Conservation (phyloP, 2,113 vertebrate species). For the Clarias magur region DNA sequence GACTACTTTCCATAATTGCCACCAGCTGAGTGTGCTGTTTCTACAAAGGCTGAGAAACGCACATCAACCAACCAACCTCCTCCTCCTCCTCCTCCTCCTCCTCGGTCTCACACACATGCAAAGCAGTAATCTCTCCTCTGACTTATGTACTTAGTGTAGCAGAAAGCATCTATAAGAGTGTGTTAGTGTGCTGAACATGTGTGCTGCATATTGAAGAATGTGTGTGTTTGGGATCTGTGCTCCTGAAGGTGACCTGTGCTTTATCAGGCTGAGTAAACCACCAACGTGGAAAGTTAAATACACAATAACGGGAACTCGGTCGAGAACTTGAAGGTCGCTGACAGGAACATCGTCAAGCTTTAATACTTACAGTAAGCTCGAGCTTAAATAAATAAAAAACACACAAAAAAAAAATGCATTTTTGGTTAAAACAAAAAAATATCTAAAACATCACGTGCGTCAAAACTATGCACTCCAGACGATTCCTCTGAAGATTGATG, state of each 20-base stretch:
- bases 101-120: conserved; percentile 17
- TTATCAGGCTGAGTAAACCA: conserved; percentile 51
- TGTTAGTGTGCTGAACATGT: conserved; percentile 10
- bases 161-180: conserved; percentile 9
- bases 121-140: neutral
- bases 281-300: conserved; percentile 50
- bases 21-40: conserved; percentile 55
- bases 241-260: conserved; percentile 49
- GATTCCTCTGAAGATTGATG: neutral
- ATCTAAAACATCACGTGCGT: neutral
- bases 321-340: neutral
- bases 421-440: no score
- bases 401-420: no score
- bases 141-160: neutral
- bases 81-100: neutral
- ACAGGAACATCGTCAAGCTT: neutral
- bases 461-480: neutral
- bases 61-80: conserved; percentile 5
- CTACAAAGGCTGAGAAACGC: conserved; percentile 26
- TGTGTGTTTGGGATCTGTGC: conserved; percentile 21
- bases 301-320: neutral
- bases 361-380: neutral
- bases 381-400: neutral
- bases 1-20: conserved; percentile 52
- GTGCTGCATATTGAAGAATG: conserved; percentile 26